These are phyloP conservation scores for Dasypolia templi DNA, from an alignment of 2,888 invertebrate genomes.

Conservation along the genomic window DNA sequence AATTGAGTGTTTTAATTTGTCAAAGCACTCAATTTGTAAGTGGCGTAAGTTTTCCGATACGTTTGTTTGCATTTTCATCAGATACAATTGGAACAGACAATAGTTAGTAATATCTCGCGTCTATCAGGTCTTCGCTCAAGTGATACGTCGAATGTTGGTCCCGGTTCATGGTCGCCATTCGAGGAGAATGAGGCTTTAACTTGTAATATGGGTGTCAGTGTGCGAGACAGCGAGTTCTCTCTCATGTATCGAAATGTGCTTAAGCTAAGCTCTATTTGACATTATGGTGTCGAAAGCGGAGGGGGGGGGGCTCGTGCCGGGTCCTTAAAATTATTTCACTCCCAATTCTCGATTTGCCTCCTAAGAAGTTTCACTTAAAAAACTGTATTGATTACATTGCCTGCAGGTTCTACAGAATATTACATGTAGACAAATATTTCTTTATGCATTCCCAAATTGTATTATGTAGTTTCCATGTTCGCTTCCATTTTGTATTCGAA, in stretches of 20 bases:
- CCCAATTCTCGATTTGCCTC: not conserved
- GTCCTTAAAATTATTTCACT: too few species aligned
- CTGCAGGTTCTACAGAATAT: conserved; percentile 7
- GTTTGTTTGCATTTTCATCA: not conserved
- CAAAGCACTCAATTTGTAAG: not conserved
- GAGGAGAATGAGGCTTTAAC: conserved; percentile 13
- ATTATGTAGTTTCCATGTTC: not conserved
- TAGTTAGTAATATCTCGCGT: not conserved
- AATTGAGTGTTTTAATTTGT: too few species aligned
- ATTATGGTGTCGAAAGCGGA: too few species aligned
- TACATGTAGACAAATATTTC: conserved; percentile 15
- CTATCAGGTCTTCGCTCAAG: conserved; percentile 23
- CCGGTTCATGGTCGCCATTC: conserved; percentile 17
- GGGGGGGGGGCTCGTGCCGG: too few species aligned
- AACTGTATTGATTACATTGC: not conserved
- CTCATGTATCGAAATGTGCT: too few species aligned
- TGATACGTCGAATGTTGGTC: not conserved
- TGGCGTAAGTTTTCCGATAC: not conserved
- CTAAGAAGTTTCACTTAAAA: not conserved
- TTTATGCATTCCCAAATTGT: conserved; percentile 44
- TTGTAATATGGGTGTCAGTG: too few species aligned
- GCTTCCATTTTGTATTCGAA: not conserved
- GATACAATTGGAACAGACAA: not conserved
- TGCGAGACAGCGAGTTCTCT: too few species aligned
- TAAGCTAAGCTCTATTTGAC: too few species aligned